Evolutionary conservation across 2,797 vertebrate species (phyloP).

Genomic region (Girardinus metallicus): DNA sequence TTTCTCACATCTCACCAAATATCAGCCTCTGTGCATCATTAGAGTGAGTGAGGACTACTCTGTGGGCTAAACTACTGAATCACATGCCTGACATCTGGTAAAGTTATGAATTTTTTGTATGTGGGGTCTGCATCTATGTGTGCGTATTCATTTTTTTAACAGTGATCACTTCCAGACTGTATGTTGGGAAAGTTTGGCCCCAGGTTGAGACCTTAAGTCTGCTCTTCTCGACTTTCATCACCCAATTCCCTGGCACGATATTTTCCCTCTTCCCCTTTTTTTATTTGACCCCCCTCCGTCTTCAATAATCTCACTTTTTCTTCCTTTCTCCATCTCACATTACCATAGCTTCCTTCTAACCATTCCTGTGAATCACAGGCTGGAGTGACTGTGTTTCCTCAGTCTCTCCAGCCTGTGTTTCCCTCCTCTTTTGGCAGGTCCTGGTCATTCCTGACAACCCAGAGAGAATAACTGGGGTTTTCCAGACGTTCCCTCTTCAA

Average conservation of each 20-base stretch:
- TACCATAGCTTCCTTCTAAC: slow-evolving; percentile 19
- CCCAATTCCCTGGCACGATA: slow-evolving; percentile 14
- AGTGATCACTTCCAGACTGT: slow-evolving; percentile 72
- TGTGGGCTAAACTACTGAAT: slow-evolving; percentile 18
- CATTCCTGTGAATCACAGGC: slow-evolving; percentile 1
- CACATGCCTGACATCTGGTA: slow-evolving; percentile 57
- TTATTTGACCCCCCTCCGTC: slow-evolving; percentile 27
- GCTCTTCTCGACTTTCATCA: slow-evolving; percentile 34
- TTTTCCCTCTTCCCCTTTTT: slow-evolving; percentile 36
- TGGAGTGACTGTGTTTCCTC: slow-evolving; percentile 6
- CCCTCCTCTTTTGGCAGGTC: slow-evolving; percentile 72
- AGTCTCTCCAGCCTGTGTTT: slow-evolving; percentile 52
- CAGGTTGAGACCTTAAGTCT: slow-evolving; percentile 47
- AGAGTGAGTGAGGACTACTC: slow-evolving; percentile 13
- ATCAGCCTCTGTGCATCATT: slow-evolving; percentile 8
- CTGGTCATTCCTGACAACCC: slow-evolving; percentile 71
- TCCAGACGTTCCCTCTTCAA: slow-evolving; percentile 61
- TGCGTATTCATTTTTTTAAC: slow-evolving; percentile 9
- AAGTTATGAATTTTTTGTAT: slow-evolving; percentile 40
- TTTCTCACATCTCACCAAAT: slow-evolving; percentile 12
- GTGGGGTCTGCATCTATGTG: slow-evolving; percentile 30
- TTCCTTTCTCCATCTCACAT: slow-evolving; percentile 9
- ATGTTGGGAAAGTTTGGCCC: slow-evolving; percentile 50
- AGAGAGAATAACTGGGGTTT: slow-evolving; percentile 73
- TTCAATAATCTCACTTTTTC: slow-evolving; percentile 10